Evolutionary conservation across 2,797 vertebrate species (phyloP).

Genomic region (Meriones psammophilus): DNA sequence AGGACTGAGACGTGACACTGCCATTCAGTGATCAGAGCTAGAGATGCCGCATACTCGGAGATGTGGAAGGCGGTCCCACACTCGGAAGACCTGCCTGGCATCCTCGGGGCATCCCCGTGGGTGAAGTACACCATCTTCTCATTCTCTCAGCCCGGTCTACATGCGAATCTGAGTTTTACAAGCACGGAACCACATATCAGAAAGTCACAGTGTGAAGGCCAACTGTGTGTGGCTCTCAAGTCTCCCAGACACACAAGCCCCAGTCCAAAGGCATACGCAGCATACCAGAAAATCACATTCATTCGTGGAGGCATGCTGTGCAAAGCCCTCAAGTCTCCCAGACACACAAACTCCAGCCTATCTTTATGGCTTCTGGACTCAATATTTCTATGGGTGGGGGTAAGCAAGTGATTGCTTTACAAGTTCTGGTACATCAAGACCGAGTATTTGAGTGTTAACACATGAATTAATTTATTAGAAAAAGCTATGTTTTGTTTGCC

Average conservation of each 20-base stretch:
- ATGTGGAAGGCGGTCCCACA: rapidly evolving
- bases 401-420: not conserved
- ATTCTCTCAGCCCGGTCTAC: not conserved
- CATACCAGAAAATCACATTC: too few species aligned
- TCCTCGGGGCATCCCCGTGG: too few species aligned
- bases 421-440: not conserved
- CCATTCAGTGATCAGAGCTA: not conserved
- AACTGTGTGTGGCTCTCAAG: rapidly evolving
- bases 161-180: not conserved
- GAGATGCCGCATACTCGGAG: not conserved
- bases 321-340: rapidly evolving
- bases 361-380: not conserved
- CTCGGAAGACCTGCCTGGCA: too few species aligned
- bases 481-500: not conserved
- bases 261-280: too few species aligned
- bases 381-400: not conserved
- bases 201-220: not conserved
- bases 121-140: not conserved
- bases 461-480: not conserved
- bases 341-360: not conserved
- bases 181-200: not conserved
- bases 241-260: not conserved
- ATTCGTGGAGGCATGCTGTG: too few species aligned
- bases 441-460: not conserved
- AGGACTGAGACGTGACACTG: not conserved